Conservation (phyloP, 2,888 invertebrate genomes). For the Aquatica leii region DNA sequence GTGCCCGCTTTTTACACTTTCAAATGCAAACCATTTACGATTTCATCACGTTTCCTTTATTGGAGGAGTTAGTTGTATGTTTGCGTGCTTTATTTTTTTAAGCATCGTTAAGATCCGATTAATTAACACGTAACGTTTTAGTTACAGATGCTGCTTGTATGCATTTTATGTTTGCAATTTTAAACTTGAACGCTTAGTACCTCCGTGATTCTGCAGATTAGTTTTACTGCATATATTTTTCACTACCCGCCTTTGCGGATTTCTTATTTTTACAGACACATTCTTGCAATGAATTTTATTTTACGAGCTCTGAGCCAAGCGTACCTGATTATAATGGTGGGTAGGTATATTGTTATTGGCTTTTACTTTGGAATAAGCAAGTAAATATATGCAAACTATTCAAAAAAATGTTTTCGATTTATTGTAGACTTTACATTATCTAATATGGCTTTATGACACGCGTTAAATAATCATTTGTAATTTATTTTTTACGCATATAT, state of each 20-base stretch:
- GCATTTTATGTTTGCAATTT: conserved; percentile 30
- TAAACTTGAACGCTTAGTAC: conserved; percentile 14
- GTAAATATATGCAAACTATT: conserved; percentile 2
- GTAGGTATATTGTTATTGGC: conserved; percentile 17
- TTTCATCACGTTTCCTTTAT: conserved; percentile 43
- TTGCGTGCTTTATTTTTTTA: conserved; percentile 37
- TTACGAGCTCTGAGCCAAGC: conserved; percentile 17
- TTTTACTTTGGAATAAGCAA: not conserved
- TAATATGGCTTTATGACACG: conserved; percentile 7
- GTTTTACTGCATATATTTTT: conserved; percentile 23
- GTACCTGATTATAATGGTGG: conserved; percentile 13
- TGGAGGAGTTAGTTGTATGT: conserved; percentile 36
- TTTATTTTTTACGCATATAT: too few species aligned
- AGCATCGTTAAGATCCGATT: conserved; percentile 39
- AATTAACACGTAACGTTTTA: conserved; percentile 39
- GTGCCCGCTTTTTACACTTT: conserved; percentile 47
- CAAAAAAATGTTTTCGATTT: not conserved
- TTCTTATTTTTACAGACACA: conserved; percentile 22
- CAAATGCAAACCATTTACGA: conserved; percentile 44
- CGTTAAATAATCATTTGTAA: not conserved
- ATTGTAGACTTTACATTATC: not conserved
- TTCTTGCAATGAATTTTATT: conserved; percentile 24
- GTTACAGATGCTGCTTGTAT: conserved; percentile 24
- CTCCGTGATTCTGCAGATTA: conserved; percentile 23
- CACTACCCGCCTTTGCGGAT: conserved; percentile 13